phyloP scores from a whole-genome alignment of 2,113 vertebrate species.

The Oenanthe oenanthe region DNA sequence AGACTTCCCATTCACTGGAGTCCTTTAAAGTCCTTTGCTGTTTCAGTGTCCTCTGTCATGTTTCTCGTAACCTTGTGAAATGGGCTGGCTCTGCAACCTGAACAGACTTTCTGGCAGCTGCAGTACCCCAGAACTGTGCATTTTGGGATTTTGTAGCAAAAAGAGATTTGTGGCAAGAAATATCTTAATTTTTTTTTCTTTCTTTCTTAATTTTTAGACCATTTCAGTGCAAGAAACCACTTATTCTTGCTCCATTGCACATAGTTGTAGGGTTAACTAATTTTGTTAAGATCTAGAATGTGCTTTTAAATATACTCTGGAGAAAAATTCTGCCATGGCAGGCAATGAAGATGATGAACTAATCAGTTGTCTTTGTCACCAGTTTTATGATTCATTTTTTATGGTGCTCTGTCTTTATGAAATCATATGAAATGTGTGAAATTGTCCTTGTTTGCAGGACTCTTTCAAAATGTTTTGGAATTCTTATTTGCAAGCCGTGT shows the following conservation, averaged over 20 bases:
- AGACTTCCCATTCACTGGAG: not conserved
- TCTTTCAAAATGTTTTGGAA: conserved; percentile 5
- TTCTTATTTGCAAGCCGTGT: not conserved
- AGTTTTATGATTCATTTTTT: conserved; percentile 19
- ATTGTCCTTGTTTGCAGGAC: conserved; percentile 13
- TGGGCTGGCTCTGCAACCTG: conserved; percentile 9
- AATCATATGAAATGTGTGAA: conserved; percentile 54
- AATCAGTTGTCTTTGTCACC: conserved; percentile 18
- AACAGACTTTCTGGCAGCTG: conserved; percentile 33
- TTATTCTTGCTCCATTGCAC: not conserved
- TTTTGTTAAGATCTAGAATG: conserved; percentile 20
- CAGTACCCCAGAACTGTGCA: not conserved
- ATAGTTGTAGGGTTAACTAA: conserved; percentile 39
- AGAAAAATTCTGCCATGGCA: conserved; percentile 1
- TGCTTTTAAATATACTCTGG: conserved; percentile 41
- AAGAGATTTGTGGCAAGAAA: not conserved
- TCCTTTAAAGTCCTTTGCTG: not conserved
- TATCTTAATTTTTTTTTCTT: not conserved
- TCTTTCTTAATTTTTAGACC: not conserved
- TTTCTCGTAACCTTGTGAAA: conserved; percentile 9
- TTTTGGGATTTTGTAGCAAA: not conserved
- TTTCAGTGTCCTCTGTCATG: conserved; percentile 2
- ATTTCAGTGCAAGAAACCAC: not conserved
- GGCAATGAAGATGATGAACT: conserved; percentile 52
- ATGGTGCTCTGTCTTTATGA: conserved; percentile 37